Base-by-base conservation (phyloP, 2,888 invertebrate species). In the Hypercompe scribonia region DNA sequence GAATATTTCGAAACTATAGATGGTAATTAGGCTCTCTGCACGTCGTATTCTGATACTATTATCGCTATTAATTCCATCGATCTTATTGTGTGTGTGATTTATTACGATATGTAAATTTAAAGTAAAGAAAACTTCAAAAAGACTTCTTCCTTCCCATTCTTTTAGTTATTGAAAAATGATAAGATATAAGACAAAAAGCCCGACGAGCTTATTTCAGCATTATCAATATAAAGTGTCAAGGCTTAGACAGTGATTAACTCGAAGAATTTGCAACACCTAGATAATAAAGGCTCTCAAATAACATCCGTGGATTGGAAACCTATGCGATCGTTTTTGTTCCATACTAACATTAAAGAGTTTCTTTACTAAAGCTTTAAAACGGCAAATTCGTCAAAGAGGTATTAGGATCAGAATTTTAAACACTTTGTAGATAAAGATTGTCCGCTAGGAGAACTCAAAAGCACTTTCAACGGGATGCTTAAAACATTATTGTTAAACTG, bases 401-500 rank as follows among this genome's bases (percentile, higher is more conserved):
- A 10, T 34, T 36, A n/a, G 8, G 39, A 24, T 39, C 36, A 68
- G 50, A 18, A 54, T 24, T 68, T 68, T n/a, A 39, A 72, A n/a
- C 54, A 46, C 10, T 73, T 58, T 70, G 70, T 61, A 71, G 71
- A 68, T 39, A 65, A 65, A 66, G 76, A 69, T 79, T 42, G 84
- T 84, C 82, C 81, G 3, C 39, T 3, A 24, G 34, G 42, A 68
- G 68, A 58, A 42, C 68, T 71, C 64, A 21, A 58, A 39, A 66
- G 68, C 84, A 79, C 72, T 68, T 34, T 66, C 64, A 72, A 66
- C 71, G 71, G 63, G 63, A 76, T 69, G 58, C 64, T 36, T 68
- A 39, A 46, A 67, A 50, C 66, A 63, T 36, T 69, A 72, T 78
- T 75, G 36, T 69, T 72, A 66, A 72, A 67, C 65, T 68, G 65